Conservation (phyloP, 2,797 vertebrate genomes). For the Mormyrus hasselquistii region DNA sequence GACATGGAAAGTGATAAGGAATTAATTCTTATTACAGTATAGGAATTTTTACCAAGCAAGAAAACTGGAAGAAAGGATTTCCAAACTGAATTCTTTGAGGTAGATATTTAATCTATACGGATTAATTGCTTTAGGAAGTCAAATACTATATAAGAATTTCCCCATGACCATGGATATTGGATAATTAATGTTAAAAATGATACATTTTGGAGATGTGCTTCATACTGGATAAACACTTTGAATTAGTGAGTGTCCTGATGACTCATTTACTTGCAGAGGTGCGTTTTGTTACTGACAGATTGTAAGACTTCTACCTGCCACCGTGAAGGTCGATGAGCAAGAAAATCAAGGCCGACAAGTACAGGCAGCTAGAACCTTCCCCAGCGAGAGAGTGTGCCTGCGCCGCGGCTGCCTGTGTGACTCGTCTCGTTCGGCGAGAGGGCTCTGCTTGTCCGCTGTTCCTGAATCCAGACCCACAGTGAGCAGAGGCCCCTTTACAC, state of each 20-base stretch:
- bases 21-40: neutral
- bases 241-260: neutral
- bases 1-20: neutral
- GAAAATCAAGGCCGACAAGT: neutral
- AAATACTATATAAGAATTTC: neutral
- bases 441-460: neutral
- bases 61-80: neutral
- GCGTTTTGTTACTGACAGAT: neutral
- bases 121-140: conserved; percentile 3
- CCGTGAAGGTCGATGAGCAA: neutral
- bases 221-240: neutral
- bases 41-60: neutral
- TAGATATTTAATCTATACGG: neutral
- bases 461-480: neutral
- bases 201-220: neutral
- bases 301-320: neutral
- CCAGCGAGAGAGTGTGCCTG: neutral
- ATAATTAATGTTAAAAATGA: neutral
- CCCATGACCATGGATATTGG: neutral
- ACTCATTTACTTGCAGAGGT: neutral
- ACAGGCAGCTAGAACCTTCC: neutral
- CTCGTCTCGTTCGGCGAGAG: neutral
- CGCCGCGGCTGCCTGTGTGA: neutral
- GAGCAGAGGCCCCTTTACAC: neutral
- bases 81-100: neutral